phyloP scores from a whole-genome alignment of 2,113 vertebrate species.

The Falco punctatus region DNA sequence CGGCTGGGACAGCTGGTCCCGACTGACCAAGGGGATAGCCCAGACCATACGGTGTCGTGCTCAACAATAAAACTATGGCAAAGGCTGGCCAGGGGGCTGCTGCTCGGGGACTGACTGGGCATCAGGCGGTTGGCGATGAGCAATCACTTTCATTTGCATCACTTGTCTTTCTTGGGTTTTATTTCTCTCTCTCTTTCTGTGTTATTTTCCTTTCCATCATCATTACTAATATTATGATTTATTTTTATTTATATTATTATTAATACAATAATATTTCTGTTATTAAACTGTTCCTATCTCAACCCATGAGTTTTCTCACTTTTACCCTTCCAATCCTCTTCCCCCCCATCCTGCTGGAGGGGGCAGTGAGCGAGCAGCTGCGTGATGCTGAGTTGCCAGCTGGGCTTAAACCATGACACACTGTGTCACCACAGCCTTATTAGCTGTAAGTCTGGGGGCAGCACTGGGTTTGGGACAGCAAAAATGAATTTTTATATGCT shows the following conservation, averaged over 20 bases:
- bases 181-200: not conserved
- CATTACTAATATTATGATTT: not conserved
- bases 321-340: not conserved
- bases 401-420: not conserved
- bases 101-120: not conserved
- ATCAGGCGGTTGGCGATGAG: not conserved
- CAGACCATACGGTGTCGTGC: too few species aligned
- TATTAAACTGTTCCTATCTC: not conserved
- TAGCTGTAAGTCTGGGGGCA: not conserved
- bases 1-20: too few species aligned
- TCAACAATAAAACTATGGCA: too few species aligned
- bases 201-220: not conserved
- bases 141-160: not conserved
- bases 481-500: not conserved
- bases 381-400: too few species aligned
- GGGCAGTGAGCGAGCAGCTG: not conserved
- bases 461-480: not conserved
- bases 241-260: too few species aligned
- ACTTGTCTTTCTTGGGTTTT: not conserved
- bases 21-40: too few species aligned
- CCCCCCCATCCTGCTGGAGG: not conserved
- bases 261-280: too few species aligned
- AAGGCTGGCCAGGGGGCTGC: not conserved
- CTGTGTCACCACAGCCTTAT: not conserved
- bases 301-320: not conserved